Evolutionary conservation across 2,113 vertebrate species (phyloP), one percentile per base, ranked within the genome.

Genomic region (Butorides virescens): DNA sequence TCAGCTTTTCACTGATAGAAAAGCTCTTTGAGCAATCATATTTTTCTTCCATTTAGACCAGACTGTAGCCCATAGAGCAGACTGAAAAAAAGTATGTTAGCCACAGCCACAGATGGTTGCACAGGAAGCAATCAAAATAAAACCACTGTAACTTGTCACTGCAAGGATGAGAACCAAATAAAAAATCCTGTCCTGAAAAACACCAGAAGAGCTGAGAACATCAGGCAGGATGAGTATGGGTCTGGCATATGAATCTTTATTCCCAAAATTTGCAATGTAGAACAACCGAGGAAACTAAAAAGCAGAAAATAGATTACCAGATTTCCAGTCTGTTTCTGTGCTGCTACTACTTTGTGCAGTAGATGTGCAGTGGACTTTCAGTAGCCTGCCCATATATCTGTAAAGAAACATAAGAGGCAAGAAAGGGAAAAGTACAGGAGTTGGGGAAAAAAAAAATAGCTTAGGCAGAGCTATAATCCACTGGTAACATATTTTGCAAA

Each of bases 291-390:
- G 5, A 90, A 85, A 75, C 3, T 36, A 56, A 77, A 91, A 62
- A 58, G 5, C 34, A 66, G 30, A 10, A 85, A 71, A 81, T 15
- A 42, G 61, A 42, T 66, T 15, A 39, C 1, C 8, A 20, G 15
- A 2, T 83, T 91, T 70, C 32, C 9, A 42, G 5, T 50, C 88
- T 78, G 0, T 8, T 78, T 85, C 56, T 82, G 21, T 78, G 42
- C 13, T 0, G 0, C 2, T 22, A 11, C 4, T 59, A 22, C 17
- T 82, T 59, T 50, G 13, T 62, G 39, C 19, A 27, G 12, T 44
- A 67, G 8, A 58, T 39, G 12, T 78, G 10, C 42, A 67, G 29
- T 25, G 20, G 15, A 82, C 7, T 80, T 75, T 32, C 47, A 66
- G 30, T 44, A 80, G 25, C 10, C 18, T 80, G 27, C 13, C 30